These are phyloP conservation scores for Drosophila fulvimacula DNA, from an alignment of 2,888 invertebrate species.

Conservation along the genomic window DNA sequence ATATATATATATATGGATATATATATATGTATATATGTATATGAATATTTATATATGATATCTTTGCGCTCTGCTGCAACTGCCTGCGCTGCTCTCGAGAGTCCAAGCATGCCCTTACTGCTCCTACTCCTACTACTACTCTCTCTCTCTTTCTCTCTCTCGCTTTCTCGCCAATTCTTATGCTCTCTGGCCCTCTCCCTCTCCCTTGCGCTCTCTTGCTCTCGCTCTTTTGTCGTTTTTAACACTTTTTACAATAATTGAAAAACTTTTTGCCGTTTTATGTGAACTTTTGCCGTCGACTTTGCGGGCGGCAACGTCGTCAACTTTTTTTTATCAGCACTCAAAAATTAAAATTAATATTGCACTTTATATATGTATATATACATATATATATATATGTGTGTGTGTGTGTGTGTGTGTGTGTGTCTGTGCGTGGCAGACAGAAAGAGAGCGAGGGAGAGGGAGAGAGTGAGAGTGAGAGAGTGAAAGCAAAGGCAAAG, in stretches of 20 bases:
- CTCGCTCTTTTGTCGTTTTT: conserved; percentile 45
- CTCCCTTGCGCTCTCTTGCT: conserved; percentile 6
- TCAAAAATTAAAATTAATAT: conserved; percentile 56
- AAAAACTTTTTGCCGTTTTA: conserved; percentile 73
- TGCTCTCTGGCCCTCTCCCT: neutral
- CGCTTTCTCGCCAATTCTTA: conserved; percentile 8
- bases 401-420: conserved; percentile 3
- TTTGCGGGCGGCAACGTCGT: conserved; percentile 47
- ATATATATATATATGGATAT: conserved; percentile 2
- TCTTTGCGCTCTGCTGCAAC: conserved; percentile 10
- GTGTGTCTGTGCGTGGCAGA: conserved; percentile 4
- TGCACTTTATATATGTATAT: conserved; percentile 33
- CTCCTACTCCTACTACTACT: no score
- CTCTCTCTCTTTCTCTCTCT: neutral
- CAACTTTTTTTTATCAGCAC: conserved; percentile 60
- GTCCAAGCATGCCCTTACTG: neutral
- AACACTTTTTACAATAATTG: conserved; percentile 78
- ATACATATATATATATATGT: neutral
- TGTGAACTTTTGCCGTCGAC: conserved; percentile 64
- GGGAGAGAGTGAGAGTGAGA: neutral
- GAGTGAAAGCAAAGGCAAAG: conserved; percentile 13
- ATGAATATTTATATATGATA: conserved; percentile 35
- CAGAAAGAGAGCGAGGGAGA: neutral
- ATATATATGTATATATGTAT: no score
- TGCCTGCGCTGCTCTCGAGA: conserved; percentile 8